Evolutionary conservation across 2,797 vertebrate species (phyloP), one percentile per base, ranked within the genome.

Genomic region (Enteromius unitaeniatus): DNA sequence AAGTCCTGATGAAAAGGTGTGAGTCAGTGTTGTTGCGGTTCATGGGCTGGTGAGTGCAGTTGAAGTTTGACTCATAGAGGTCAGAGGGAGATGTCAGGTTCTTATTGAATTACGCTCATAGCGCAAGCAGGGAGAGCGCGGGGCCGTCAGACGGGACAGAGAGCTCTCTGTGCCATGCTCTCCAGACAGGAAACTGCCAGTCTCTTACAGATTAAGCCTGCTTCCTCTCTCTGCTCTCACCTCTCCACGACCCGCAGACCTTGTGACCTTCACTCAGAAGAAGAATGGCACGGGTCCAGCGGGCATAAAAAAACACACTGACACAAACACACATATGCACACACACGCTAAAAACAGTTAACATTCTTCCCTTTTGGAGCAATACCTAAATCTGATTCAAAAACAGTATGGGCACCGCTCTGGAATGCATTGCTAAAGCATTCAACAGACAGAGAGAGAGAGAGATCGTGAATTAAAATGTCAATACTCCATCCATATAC

Each of bases 101-200:
- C 88, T 93, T 90, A 94, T 93, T 93, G 89, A 94, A 93, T 94
- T 93, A 93, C 47, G 23, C 69, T 67, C 47, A 86, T 87, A 76
- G 79, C 55, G 37, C 62, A 91, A 91, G 91, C 87, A 90, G 85
- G 86, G 84, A 82, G 26, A 74, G 86, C 80, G 75, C 81, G 78
- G 85, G 78, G 68, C 88, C 88, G 82, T 88, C 70, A 86, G 84
- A 83, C 76, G 85, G 91, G 92, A 94, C 93, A 94, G 90, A 92
- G 90, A 91, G 90, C 90, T 93, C 92, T 94, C 90, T 94, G 90
- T 94, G 91, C 92, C 93, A 93, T 92, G 87, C 85, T 77, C 89
- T 90, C 88, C 88, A 91, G 90, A 83, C 94, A 95, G 94, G 94
- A 95, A 95, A 92, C 92, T 94, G 92, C 95, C 94, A 95, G 93